These are phyloP conservation scores for Smittia sp. DNA, from an alignment of 2,888 invertebrate species.

Conservation along the genomic window DNA sequence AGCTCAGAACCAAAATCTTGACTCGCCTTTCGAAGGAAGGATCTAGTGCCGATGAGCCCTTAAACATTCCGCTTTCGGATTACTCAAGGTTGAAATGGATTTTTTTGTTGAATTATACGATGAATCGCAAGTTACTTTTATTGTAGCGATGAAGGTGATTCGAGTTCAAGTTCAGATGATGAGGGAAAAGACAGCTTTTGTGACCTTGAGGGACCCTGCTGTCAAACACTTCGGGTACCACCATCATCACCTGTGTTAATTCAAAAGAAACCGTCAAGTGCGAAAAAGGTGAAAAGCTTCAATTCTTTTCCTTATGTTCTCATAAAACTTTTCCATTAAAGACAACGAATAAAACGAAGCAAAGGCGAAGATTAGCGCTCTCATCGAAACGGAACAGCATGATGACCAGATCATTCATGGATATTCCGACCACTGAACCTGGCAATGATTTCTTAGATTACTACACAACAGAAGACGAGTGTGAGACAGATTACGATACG, in stretches of 20 bases:
- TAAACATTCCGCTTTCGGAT: conserved; percentile 80
- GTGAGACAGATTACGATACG: conserved; percentile 50
- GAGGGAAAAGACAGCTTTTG: conserved; percentile 54
- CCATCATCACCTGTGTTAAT: conserved; percentile 68
- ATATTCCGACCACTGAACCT: conserved; percentile 64
- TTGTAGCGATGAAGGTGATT: conserved; percentile 80
- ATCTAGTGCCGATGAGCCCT: conserved; percentile 84
- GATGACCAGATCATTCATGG: conserved; percentile 51
- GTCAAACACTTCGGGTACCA: conserved; percentile 59
- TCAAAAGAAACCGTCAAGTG: conserved; percentile 50
- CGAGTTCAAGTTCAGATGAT: conserved; percentile 68
- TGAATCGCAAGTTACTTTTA: not conserved
- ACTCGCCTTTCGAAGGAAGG: conserved; percentile 76
- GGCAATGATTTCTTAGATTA: conserved; percentile 59
- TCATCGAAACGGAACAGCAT: conserved; percentile 43
- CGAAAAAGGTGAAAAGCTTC: conserved; percentile 44
- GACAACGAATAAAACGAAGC: not conserved
- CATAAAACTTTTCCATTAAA: not conserved
- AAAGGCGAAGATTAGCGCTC: not conserved
- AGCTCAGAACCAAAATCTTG: conserved; percentile 74
- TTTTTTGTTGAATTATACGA: not conserved
- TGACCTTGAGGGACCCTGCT: conserved; percentile 53
- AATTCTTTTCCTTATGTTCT: not conserved
- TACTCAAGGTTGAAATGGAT: conserved; percentile 70
- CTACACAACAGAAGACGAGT: conserved; percentile 60